These are phyloP conservation scores for Ypsolopha scabrella DNA, from an alignment of 2,888 invertebrate species.

Conservation along the genomic window DNA sequence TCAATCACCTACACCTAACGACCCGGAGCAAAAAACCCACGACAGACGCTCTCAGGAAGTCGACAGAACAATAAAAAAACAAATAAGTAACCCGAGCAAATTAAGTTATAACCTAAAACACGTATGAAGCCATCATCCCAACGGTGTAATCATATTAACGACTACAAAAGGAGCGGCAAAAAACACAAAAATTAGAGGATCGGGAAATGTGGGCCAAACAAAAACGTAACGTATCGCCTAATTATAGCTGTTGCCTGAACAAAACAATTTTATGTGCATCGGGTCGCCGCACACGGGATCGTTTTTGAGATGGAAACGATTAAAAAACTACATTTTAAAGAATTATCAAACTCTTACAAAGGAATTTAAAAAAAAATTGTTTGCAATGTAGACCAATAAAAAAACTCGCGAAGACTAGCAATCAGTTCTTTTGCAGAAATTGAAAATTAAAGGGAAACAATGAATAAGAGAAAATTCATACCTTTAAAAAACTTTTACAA, in stretches of 20 bases:
- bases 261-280: slow-evolving; percentile 65
- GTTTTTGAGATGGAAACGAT: slow-evolving; percentile 18
- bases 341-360: too few relatives aligned
- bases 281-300: slow-evolving; percentile 43
- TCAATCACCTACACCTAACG: slow-evolving; percentile 65
- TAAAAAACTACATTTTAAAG: too few relatives aligned
- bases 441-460: too few relatives aligned
- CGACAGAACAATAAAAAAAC: slow-evolving; percentile 59
- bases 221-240: slow-evolving; percentile 69
- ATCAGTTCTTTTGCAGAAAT: too few relatives aligned
- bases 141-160: slow-evolving; percentile 71
- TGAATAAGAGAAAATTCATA: too few relatives aligned
- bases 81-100: slow-evolving; percentile 65
- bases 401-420: too few relatives aligned
- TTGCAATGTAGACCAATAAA: too few relatives aligned
- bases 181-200: slow-evolving; percentile 69
- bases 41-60: slow-evolving; percentile 66
- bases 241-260: slow-evolving; percentile 65
- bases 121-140: slow-evolving; percentile 70
- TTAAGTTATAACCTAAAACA: slow-evolving; percentile 71
- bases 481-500: too few relatives aligned
- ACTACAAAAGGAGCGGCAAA: slow-evolving; percentile 68
- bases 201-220: slow-evolving; percentile 70
- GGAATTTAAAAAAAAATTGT: too few relatives aligned
- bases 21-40: slow-evolving; percentile 54